Evolutionary conservation across 2,113 vertebrate genomes (phyloP).

Genomic region (Megaceryle maxima): DNA sequence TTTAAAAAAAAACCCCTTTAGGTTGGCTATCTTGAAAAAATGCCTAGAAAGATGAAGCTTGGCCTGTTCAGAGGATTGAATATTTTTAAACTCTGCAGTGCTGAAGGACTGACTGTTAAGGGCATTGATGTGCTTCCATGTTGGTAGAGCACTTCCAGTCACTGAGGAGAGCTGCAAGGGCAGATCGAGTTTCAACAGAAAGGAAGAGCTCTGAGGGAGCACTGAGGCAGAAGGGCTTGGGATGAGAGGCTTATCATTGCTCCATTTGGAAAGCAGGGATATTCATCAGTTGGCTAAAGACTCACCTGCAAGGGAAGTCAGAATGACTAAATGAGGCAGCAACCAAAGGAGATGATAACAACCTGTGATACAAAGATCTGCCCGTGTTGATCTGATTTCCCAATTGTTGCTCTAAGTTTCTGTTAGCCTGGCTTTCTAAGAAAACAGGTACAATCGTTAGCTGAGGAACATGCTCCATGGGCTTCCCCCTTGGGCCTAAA

Average conservation of each 20-base stretch:
- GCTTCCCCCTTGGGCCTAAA: not conserved
- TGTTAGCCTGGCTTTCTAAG: not conserved
- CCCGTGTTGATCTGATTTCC: not conserved
- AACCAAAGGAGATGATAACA: not conserved
- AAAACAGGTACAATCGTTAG: rapidly evolving
- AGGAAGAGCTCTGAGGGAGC: not conserved
- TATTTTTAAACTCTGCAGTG: not conserved
- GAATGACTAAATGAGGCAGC: not conserved
- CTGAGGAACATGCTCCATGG: not conserved
- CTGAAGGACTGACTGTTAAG: not conserved
- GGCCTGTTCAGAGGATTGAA: not conserved
- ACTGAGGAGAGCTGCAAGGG: not conserved
- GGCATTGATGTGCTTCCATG: not conserved
- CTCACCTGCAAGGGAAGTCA: not conserved
- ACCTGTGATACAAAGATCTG: not conserved
- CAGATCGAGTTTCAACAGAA: not conserved
- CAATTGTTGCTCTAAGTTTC: not conserved
- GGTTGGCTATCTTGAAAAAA: not conserved
- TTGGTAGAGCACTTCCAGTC: not conserved
- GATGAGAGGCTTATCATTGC: not conserved
- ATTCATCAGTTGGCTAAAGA: not conserved
- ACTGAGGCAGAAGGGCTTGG: not conserved
- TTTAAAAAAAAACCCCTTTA: not conserved
- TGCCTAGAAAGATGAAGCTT: not conserved
- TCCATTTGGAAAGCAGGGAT: not conserved